phyloP scores from a whole-genome alignment of 2,888 invertebrate species.

The Orchesellides sinensis region DNA sequence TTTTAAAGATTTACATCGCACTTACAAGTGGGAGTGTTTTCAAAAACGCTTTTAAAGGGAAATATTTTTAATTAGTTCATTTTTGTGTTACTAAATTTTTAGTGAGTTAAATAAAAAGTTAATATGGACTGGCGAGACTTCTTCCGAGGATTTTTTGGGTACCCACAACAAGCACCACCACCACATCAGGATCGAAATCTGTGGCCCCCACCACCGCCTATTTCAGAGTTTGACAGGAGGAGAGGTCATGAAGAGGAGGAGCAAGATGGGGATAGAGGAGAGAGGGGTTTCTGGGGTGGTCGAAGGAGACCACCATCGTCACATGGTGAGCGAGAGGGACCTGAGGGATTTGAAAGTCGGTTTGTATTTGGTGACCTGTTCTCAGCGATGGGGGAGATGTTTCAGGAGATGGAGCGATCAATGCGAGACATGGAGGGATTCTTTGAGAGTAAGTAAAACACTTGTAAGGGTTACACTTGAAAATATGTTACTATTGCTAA shows the following conservation, averaged over 20 bases:
- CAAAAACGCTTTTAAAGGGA: too few species aligned
- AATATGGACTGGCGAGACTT: slow-evolving; percentile 37
- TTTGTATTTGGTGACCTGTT: slow-evolving; percentile 40
- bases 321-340: background rate
- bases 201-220: slow-evolving; percentile 6
- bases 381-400: slow-evolving; percentile 36
- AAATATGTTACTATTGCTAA: background rate
- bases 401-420: slow-evolving; percentile 49
- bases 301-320: background rate
- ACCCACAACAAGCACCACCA: background rate
- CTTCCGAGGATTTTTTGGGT: slow-evolving; percentile 42
- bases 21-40: too few species aligned
- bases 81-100: background rate
- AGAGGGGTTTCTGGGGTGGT: background rate
- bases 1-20: too few species aligned
- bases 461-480: too few species aligned
- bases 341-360: slow-evolving; percentile 1
- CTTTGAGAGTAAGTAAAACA: slow-evolving; percentile 28
- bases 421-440: slow-evolving; percentile 35
- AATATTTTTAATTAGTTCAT: too few species aligned
- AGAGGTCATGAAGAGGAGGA: background rate
- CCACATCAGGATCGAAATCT: background rate
- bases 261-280: background rate
- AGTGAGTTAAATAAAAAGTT: background rate
- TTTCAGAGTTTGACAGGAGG: background rate